Evolutionary conservation across 1,140 invertebrate species (phyloP), one percentile per base, ranked within the genome.

Genomic region (Frieseomelitta varia): DNA sequence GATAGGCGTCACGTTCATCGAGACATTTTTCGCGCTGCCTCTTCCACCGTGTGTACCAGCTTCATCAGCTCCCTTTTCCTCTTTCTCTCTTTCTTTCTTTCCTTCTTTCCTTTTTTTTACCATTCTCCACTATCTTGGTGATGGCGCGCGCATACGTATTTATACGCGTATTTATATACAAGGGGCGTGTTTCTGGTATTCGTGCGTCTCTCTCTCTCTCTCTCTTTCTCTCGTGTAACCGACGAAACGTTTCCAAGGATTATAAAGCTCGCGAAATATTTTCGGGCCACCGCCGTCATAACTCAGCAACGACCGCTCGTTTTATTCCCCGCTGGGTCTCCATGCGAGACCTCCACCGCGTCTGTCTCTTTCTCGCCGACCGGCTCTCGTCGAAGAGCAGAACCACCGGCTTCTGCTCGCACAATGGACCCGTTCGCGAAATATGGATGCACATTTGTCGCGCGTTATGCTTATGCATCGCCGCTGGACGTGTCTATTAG

Each of bases 181-280:
- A 27, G 53, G 73, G 51, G 53, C 58, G 81, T 88, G 74, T 79
- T 75, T 53, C 67, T 79, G 79, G 87, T 90, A 85, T 87, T 87
- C 87, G 84, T 88, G 81, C 56, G 14, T 27, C 61, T 89, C 77
- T 79, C 72, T 88, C 88, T 47, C 39, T 47, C 39, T 47, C 39
- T 47, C 39, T 47, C 88, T 27, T n/a, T 89, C 77, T 76, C 72
- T 30, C n/a, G n/a, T n/a, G n/a, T n/a, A n/a, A n/a, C 88, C 69
- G 83, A 81, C 80, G 89, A 86, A 90, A 90, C 84, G 91, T 81
- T 90, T 85, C 81, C 89, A 85, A 90, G 87, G 87, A 92, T 93
- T 93, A 93, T 92, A 90, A 92, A 92, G 88, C 91, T 86, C 91
- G 90, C 89, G 88, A 93, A 92, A 93, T 92, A 93, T 93, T 93